Conservation (phyloP, 2,113 vertebrate species). For the Hippocampus mohnikei region DNA sequence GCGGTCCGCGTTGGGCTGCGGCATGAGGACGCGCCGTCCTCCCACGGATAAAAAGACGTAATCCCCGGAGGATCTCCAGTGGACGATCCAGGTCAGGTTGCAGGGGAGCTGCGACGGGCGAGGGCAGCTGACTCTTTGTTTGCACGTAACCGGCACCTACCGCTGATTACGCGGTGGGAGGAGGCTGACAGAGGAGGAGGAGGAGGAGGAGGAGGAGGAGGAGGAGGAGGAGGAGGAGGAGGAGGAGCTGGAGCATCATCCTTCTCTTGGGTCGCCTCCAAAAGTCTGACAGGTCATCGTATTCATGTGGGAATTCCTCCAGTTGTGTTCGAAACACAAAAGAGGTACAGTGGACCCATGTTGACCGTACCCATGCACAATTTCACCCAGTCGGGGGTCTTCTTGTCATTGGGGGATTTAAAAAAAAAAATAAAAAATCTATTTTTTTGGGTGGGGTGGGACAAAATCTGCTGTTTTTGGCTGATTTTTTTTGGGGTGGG, state of each 20-base stretch:
- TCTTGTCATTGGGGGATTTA: too few species aligned
- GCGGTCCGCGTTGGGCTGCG: constrained; percentile 61
- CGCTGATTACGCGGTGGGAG: constrained; percentile 64
- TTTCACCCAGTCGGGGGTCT: too few species aligned
- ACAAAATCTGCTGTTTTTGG: too few species aligned
- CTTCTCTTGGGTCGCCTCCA: constrained; percentile 45
- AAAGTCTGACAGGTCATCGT: constrained; percentile 35
- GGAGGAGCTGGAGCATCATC: constrained; percentile 59
- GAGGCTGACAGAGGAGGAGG: constrained; percentile 47
- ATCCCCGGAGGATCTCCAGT: constrained; percentile 48
- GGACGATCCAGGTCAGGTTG: constrained; percentile 54
- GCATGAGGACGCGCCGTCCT: constrained; percentile 63
- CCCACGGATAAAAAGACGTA: constrained; percentile 53
- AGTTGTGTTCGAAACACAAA: neutral
- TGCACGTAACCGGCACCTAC: constrained; percentile 82
- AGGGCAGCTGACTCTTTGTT: constrained; percentile 50
- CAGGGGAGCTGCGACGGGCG: constrained; percentile 39
- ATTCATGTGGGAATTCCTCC: constrained; percentile 18
- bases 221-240: constrained; percentile 46
- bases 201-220: constrained; percentile 4
- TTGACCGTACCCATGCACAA: too few species aligned
- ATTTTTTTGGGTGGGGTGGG: too few species aligned
- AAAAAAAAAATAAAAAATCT: too few species aligned
- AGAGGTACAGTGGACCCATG: too few species aligned
- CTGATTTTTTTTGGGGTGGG: too few species aligned